Conservation (phyloP, 1,140 invertebrate species). For the Drosophila leontia region DNA sequence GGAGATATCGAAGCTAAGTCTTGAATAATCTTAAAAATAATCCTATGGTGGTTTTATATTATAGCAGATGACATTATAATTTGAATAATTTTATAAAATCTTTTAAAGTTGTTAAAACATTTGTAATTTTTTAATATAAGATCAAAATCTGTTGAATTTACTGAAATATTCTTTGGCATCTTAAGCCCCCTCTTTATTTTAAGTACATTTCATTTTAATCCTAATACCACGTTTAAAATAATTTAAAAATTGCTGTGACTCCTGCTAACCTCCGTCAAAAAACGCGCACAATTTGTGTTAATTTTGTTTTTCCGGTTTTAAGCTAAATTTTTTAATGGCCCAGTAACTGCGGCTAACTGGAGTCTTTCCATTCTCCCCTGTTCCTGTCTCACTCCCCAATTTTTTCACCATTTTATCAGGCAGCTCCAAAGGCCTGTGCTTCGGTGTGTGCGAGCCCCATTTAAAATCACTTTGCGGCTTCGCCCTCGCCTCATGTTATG, state of each 20-base stretch:
- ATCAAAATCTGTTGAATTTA: too few relatives aligned
- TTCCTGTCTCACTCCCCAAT: neutral
- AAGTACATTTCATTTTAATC: neutral
- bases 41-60: too few relatives aligned
- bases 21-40: too few relatives aligned
- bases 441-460: slow-evolving; percentile 39
- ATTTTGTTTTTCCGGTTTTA: slow-evolving; percentile 11
- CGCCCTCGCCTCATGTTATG: slow-evolving; percentile 59
- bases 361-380: neutral
- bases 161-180: too few relatives aligned
- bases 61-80: too few relatives aligned
- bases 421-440: slow-evolving; percentile 30
- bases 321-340: slow-evolving; percentile 29
- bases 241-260: neutral
- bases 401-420: slow-evolving; percentile 21
- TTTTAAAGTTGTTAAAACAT: too few relatives aligned
- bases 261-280: neutral
- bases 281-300: slow-evolving; percentile 4
- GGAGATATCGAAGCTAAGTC: too few relatives aligned
- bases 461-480: slow-evolving; percentile 70
- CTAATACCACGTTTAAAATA: neutral
- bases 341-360: slow-evolving; percentile 20
- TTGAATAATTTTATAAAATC: too few relatives aligned
- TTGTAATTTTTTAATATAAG: too few relatives aligned
- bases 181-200: neutral